Conservation (phyloP, 1,140 invertebrate species). For the Halesus radiatus region DNA sequence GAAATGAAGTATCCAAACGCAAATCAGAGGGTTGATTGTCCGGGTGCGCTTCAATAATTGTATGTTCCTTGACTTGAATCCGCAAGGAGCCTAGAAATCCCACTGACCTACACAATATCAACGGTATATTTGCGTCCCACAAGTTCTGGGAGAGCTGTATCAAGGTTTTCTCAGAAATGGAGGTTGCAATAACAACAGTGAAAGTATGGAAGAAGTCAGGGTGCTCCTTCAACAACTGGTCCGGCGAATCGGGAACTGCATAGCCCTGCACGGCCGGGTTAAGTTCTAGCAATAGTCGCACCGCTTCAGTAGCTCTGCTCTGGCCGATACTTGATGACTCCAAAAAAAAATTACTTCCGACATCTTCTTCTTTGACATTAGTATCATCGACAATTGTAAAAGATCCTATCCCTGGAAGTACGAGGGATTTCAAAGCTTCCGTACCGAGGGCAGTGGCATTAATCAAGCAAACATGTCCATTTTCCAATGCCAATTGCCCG, state of each 20-base stretch:
- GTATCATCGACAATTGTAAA: conserved; percentile 96
- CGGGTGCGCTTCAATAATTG: conserved; percentile 94
- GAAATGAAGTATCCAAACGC: conserved; percentile 89
- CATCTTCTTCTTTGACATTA: conserved; percentile 89
- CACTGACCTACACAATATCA: conserved; percentile 89
- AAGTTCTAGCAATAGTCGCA: conserved; percentile 88
- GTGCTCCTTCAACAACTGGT: conserved; percentile 87
- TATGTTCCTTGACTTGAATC: conserved; percentile 92
- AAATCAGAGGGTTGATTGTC: conserved; percentile 92
- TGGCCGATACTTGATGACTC: conserved; percentile 84
- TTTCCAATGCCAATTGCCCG: conserved; percentile 91
- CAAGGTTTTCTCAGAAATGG: conserved; percentile 84
- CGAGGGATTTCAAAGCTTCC: conserved; percentile 94
- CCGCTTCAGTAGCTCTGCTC: conserved; percentile 86
- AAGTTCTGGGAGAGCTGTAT: conserved; percentile 83
- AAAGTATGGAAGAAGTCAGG: conserved; percentile 92
- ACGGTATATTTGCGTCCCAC: conserved; percentile 89
- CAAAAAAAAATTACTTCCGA: conserved; percentile 95
- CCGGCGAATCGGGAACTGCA: conserved; percentile 90
- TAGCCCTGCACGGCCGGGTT: conserved; percentile 95
- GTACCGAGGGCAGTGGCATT: conserved; percentile 95
- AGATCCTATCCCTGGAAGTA: conserved; percentile 95
- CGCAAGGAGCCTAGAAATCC: conserved; percentile 94
- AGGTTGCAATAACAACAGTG: conserved; percentile 89
- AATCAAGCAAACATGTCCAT: conserved; percentile 91